Base-by-base conservation (phyloP, 2,113 vertebrate genomes). In the Thunnus maccoyii region DNA sequence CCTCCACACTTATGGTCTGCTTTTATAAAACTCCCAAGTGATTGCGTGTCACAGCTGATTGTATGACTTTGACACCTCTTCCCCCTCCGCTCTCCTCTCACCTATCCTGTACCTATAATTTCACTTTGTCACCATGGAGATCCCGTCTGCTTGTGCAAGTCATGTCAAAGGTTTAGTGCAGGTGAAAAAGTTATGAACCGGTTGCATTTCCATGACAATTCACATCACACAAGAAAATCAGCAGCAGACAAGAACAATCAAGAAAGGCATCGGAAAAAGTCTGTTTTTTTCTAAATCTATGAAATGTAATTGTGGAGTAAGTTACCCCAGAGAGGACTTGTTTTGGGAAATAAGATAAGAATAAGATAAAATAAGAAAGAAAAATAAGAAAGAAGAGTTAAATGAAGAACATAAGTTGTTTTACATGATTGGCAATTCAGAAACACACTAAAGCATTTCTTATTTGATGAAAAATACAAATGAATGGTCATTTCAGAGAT, bases 11-110 rank as follows among this genome's bases (percentile, higher is more conserved):
- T 73, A 51, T 12, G 16, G 30, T 78, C 55, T 78, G 66, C 79
- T 88, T 86, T 89, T 80, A 20, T 72, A 66, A 77, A 85, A 85
- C 81, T 77, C 86, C 86, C 78, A 5, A 80, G 81, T 92, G 89
- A 92, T 92, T 91, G 86, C 82, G 73, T 87, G 88, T 89, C 89
- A 89, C 74, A 22, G 68, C 82, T 92, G 91, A 92, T 90, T 91
- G 85, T 85, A 78, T 58, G 81, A 81, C 84, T 86, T n/a, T 74
- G 81, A 88, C 80, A 72, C 54, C 70, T 44, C 64, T 56, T 62
- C 1, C n/a, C 77, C 12, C 75, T 25, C 27, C 44, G 22, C 51
- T 64, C 41, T 72, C 62, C 44, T 75, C 57, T 61, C 44, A 58
- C 80, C 69, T 72, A 66, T 47, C 57, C 25, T 18, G 4, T 75